Conservation (phyloP, 1,140 invertebrate genomes). For the Drosophila insularis region DNA sequence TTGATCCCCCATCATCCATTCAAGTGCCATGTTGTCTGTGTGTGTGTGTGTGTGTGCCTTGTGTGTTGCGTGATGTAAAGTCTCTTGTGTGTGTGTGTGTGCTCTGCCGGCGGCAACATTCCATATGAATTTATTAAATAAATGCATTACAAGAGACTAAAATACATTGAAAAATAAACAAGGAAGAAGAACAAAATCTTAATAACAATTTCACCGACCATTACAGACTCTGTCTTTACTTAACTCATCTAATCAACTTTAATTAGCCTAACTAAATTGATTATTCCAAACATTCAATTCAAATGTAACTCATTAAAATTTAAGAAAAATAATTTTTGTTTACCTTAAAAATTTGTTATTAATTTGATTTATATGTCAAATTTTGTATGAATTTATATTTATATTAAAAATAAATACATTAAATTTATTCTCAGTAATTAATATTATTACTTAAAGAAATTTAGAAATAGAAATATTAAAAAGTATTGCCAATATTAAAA, state of each 20-base stretch:
- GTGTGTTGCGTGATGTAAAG: constrained; percentile 56
- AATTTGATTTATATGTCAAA: constrained; percentile 71
- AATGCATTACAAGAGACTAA: constrained; percentile 63
- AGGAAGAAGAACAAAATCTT: background rate
- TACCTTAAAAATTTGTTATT: constrained; percentile 53
- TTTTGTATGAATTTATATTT: constrained; percentile 49
- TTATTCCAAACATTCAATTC: no score
- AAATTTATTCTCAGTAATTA: constrained; percentile 49
- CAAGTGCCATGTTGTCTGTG: constrained; percentile 64
- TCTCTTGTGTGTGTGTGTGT: constrained; percentile 15
- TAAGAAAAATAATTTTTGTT: no score
- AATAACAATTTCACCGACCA: constrained; percentile 6
- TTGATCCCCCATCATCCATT: constrained; percentile 33
- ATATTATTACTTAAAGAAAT: constrained; percentile 72
- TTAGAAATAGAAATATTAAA: constrained; percentile 70
- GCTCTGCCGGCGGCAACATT: constrained; percentile 48
- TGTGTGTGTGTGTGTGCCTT: constrained; percentile 33
- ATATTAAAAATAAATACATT: constrained; percentile 43
- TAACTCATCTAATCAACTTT: no score
- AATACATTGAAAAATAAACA: constrained; percentile 4
- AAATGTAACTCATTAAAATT: no score
- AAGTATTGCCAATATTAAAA: constrained; percentile 65
- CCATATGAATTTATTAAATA: constrained; percentile 79
- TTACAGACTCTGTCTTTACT: background rate
- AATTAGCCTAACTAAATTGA: no score